Percentiles rank a stretch among this genome's conserved stretches.
phyloP scores from a whole-genome alignment of 1,140 invertebrate genomes.

The Neotoxoptera formosana region DNA sequence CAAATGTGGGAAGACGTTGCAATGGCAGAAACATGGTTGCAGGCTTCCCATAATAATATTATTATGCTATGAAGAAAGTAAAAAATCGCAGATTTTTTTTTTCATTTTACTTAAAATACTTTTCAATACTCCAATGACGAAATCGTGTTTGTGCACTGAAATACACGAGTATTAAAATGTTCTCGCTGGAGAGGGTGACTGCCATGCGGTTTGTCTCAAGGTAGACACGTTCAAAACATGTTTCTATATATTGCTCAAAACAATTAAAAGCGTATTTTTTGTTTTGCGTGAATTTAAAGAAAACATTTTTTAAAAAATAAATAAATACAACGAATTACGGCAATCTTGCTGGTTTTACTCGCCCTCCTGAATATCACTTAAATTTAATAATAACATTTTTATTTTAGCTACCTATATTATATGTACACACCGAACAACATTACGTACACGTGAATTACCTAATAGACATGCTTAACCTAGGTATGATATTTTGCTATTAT shows the following conservation, averaged over 20 bases:
- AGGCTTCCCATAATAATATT: neutral
- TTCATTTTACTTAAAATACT: neutral
- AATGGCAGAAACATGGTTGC: neutral
- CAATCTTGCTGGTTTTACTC: neutral
- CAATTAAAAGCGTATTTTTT: neutral
- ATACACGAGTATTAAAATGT: neutral
- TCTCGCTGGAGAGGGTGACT: neutral
- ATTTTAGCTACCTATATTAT: neutral
- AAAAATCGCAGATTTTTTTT: neutral
- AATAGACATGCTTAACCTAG: no score
- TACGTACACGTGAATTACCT: neutral
- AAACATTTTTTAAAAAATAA: neutral
- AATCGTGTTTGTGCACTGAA: neutral
- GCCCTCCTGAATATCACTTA: neutral
- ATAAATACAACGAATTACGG: neutral
- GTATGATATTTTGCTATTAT: no score
- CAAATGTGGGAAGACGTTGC: neutral
- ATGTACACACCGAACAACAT: neutral
- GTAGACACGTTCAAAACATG: neutral
- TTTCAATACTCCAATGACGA: neutral
- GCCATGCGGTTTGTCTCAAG: neutral
- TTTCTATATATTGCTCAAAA: neutral
- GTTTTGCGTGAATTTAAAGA: neutral
- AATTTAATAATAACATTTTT: neutral
- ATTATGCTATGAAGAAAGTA: neutral